Base-by-base conservation (phyloP, 1,140 invertebrate species). In the Neodiprion virginianus region DNA sequence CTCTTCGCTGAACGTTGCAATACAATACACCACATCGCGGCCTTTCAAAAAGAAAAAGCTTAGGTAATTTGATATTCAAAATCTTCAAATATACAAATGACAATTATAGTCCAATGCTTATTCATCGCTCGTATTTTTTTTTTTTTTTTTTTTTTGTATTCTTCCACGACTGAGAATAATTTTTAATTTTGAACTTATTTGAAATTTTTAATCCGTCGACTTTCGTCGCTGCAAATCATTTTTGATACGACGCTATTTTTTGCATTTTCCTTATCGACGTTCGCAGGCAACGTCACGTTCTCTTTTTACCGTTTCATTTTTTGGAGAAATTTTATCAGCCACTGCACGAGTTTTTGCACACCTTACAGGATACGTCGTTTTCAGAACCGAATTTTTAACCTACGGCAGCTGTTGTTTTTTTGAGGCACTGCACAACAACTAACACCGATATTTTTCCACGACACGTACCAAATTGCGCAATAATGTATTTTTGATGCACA, bases 401-500 rank as follows among this genome's bases (percentile, higher is more conserved):
- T 61, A 17, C 53, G 8, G 53, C 53, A 61, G 53, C 53, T 5
- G 28, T 40, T 9, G 53, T 14, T 14, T 61, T 61, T 61, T 61
- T 61, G 53, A 61, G n/a, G 53, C 11, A 40, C 28, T 40, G 28
- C 53, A 11, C 53, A 61, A 61, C 53, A 7, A 61, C 53, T 61
- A 61, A 61, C 53, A 61, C 4, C 53, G 53, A 61, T 40, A 17
- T 61, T 61, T 61, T 61, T 61, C 53, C 28, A 40, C 28, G 28
- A 40, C 28, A 40, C 28, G 1, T 40, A 40, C 28, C 5, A 40
- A 40, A 40, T 40, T 40, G 28, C 28, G 28, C 28, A 40, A 73
- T 65, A 17, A 10, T 53, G 9, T 70, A 8, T 75, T 40, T 67
- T 75, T 61, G n/a, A 61, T 53, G 28, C 28, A 40, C 28, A 40